Percentiles rank a stretch among this genome's conserved stretches.
Evolutionary conservation across 2,113 vertebrate species (phyloP).

Genomic region (Stercorarius parasiticus): DNA sequence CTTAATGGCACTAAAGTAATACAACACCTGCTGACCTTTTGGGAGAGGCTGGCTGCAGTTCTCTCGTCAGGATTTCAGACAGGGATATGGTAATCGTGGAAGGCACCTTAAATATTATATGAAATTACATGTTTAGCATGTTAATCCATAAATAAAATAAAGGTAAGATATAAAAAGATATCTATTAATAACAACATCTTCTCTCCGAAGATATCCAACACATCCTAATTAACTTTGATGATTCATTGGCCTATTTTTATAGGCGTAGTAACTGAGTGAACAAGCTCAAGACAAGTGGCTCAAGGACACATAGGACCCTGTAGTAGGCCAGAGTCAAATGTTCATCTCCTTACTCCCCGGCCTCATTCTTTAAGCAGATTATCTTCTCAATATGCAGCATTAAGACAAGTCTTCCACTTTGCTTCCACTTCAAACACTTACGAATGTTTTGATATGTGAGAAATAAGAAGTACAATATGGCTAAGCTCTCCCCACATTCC

Average conservation of each 20-base stretch:
- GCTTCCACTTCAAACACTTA: not conserved
- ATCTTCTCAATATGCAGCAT: not conserved
- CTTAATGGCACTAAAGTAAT: not conserved
- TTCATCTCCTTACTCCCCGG: rapidly evolving
- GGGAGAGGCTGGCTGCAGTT: not conserved
- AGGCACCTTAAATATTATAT: not conserved
- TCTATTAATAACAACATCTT: not conserved
- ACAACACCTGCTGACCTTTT: not conserved
- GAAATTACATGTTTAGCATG: not conserved
- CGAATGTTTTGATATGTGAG: not conserved
- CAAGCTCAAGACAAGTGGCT: not conserved
- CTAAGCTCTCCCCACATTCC: not conserved
- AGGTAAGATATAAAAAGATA: not conserved
- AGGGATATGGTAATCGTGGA: not conserved
- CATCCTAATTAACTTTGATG: constrained; percentile 27
- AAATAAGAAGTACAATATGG: not conserved
- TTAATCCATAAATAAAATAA: constrained; percentile 2
- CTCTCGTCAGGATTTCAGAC: not conserved
- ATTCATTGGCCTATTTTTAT: constrained; percentile 28
- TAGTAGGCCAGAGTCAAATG: not conserved
- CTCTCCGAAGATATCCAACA: not conserved
- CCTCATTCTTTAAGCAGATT: not conserved
- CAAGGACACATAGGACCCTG: not conserved
- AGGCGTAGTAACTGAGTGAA: not conserved
- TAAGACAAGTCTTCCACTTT: not conserved